Conservation (phyloP, 1,140 invertebrate genomes). For the Cylas formicarius region DNA sequence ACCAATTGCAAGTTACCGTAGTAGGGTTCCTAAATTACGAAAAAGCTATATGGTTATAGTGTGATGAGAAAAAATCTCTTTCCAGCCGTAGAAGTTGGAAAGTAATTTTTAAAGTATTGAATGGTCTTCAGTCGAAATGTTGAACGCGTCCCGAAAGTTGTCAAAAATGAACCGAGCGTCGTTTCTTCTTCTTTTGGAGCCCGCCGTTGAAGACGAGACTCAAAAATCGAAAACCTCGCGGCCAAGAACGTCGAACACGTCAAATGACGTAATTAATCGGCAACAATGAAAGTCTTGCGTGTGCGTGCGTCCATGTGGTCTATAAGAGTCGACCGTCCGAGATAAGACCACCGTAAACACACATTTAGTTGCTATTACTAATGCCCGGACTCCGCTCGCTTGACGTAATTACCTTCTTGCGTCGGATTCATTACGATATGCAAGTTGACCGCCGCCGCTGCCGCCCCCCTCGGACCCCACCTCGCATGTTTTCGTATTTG, state of each 20-base stretch:
- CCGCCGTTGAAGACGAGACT: background rate
- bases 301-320: conserved; percentile 19
- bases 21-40: no score
- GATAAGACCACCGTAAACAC: conserved; percentile 18
- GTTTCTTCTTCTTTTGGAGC: background rate
- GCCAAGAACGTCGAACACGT: conserved; percentile 3
- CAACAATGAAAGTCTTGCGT: conserved; percentile 12
- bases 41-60: no score
- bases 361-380: conserved; percentile 20
- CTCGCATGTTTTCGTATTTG: no score
- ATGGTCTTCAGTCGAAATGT: no score
- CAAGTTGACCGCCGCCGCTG: no score
- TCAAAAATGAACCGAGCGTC: no score
- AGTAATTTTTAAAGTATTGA: background rate
- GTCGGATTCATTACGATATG: conserved; percentile 10
- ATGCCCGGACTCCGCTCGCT: conserved; percentile 13
- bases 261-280: conserved; percentile 18
- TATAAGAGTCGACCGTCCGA: conserved; percentile 7
- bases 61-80: no score
- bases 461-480: no score
- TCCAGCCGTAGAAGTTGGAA: no score
- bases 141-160: no score
- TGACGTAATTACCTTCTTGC: conserved; percentile 16
- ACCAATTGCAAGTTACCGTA: no score
- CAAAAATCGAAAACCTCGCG: background rate